Conservation (phyloP, 2,888 invertebrate species). For the Sclerodermus sp. region DNA sequence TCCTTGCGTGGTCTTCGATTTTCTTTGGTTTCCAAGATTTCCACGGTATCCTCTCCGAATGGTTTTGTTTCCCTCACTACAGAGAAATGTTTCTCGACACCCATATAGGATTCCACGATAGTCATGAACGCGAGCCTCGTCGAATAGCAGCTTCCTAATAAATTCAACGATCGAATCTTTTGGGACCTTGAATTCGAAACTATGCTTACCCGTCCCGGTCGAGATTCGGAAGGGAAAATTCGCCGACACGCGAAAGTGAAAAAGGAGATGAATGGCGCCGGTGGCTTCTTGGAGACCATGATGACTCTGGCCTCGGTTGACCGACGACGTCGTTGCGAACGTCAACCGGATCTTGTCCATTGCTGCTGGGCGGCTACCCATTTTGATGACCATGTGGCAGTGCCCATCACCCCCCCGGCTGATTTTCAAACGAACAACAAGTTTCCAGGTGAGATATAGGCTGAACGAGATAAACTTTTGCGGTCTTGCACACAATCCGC, state of each 20-base stretch:
- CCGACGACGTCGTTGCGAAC: constrained; percentile 67
- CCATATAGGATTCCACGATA: no score
- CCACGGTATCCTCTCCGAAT: no score
- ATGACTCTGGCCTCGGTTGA: constrained; percentile 68
- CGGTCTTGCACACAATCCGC: not conserved
- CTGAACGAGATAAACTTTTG: not conserved
- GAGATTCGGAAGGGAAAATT: no score
- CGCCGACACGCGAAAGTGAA: constrained; percentile 10
- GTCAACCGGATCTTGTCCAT: constrained; percentile 63
- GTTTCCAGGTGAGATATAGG: constrained; percentile 50
- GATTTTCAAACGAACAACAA: constrained; percentile 68
- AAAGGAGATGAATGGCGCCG: constrained; percentile 63
- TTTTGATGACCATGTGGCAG: constrained; percentile 53
- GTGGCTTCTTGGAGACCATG: constrained; percentile 63
- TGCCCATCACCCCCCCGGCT: constrained; percentile 71
- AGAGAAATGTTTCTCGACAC: no score
- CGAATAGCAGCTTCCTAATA: no score
- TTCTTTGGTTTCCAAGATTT: no score
- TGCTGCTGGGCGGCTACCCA: constrained; percentile 54
- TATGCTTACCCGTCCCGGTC: no score
- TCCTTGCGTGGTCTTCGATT: no score
- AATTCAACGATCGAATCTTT: no score
- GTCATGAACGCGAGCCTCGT: no score
- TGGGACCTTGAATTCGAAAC: no score
- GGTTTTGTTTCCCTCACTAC: no score